These are phyloP conservation scores for Tiphia femorata DNA, from an alignment of 2,888 invertebrate genomes.

Conservation along the genomic window DNA sequence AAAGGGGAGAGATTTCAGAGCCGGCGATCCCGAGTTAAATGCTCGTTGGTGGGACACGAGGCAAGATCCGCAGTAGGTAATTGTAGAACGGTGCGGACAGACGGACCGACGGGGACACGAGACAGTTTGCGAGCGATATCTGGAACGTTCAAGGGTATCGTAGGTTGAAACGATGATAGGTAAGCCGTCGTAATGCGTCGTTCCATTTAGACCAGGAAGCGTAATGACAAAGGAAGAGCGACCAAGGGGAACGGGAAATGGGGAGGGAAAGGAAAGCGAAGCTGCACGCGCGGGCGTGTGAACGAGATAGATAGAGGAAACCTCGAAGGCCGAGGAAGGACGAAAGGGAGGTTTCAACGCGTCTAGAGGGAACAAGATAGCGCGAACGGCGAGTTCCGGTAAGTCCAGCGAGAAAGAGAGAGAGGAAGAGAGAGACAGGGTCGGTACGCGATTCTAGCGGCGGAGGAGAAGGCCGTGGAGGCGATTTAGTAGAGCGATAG, in stretches of 20 bases:
- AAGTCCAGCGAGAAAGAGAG: neutral
- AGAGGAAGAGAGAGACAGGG: constrained; percentile 1
- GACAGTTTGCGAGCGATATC: constrained; percentile 42
- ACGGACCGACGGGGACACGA: constrained; percentile 18
- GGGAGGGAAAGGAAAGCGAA: neutral
- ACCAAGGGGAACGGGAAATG: neutral
- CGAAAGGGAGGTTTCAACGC: neutral
- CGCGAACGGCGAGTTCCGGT: neutral
- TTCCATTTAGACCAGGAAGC: constrained; percentile 52
- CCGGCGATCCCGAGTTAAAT: constrained; percentile 30
- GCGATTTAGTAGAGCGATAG: constrained; percentile 29
- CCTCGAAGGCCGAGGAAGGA: neutral
- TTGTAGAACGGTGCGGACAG: constrained; percentile 23
- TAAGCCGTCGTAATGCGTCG: constrained; percentile 50
- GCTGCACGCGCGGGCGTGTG: neutral
- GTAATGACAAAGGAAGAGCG: constrained; percentile 43
- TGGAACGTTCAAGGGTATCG: constrained; percentile 31
- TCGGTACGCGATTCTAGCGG: neutral
- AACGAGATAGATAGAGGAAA: neutral
- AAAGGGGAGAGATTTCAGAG: no score
- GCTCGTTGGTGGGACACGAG: constrained; percentile 26
- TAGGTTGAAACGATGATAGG: constrained; percentile 42
- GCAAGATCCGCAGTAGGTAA: constrained; percentile 30
- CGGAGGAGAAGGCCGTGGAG: neutral
- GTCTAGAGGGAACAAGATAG: neutral